A percentile compares a stretch with the other conserved stretches of the same genome.
These are phyloP conservation scores for Spinibarbus caldwelli DNA, from an alignment of 2,797 vertebrate species.

Conservation along the genomic window DNA sequence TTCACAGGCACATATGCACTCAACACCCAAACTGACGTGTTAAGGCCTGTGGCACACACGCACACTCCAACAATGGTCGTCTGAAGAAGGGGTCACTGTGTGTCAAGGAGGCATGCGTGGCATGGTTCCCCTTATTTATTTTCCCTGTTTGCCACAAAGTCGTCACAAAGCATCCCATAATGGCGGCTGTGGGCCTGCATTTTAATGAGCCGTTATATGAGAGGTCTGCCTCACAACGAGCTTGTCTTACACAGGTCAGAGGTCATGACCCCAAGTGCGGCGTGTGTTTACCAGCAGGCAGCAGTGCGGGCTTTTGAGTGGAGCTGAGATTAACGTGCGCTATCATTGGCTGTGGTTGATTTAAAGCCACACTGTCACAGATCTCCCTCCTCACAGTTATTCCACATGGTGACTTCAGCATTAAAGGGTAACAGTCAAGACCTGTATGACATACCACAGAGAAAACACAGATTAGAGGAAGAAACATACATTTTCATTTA, in stretches of 20 bases:
- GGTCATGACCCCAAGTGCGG: conserved; percentile 43
- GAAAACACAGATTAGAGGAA: not conserved
- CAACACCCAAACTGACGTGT: not conserved
- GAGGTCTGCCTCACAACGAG: conserved; percentile 44
- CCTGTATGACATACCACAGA: not conserved
- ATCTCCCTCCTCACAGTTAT: conserved; percentile 28
- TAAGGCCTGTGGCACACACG: conserved; percentile 33
- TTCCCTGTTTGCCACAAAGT: conserved; percentile 45
- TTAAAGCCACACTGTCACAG: conserved; percentile 25
- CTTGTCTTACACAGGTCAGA: conserved; percentile 54
- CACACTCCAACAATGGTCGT: conserved; percentile 30
- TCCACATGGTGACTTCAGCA: conserved; percentile 30
- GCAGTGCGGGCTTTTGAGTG: conserved; percentile 17
- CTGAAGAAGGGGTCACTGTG: conserved; percentile 51
- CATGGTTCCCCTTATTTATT: conserved; percentile 56
- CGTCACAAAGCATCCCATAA: conserved; percentile 50
- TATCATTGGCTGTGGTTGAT: conserved; percentile 25
- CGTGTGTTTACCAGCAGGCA: conserved; percentile 45
- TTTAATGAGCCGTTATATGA: conserved; percentile 61
- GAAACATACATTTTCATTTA: not conserved
- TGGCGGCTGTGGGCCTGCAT: conserved; percentile 57
- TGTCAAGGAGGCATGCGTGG: conserved; percentile 44
- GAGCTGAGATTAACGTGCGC: conserved; percentile 34
- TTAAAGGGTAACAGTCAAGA: conserved; percentile 31
- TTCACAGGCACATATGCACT: not conserved